phyloP scores from a whole-genome alignment of 1,140 invertebrate genomes.

The Drosophila jambulina region DNA sequence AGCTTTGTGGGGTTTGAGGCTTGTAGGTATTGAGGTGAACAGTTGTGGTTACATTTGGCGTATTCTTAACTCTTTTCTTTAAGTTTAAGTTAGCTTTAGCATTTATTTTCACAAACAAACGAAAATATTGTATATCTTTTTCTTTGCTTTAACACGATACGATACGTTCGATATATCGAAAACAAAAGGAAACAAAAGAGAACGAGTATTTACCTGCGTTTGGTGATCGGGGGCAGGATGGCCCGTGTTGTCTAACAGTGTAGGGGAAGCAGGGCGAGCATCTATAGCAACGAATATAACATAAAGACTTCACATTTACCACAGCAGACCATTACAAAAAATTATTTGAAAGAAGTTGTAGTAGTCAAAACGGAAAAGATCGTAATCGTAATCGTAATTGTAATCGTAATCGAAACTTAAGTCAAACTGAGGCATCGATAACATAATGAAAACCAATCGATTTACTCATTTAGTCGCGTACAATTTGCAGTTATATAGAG shows the following conservation, averaged over 20 bases:
- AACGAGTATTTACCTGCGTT: slow-evolving; percentile 86
- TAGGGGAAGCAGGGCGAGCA: slow-evolving; percentile 86
- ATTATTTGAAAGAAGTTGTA: slow-evolving; percentile 84
- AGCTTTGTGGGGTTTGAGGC: slow-evolving; percentile 52
- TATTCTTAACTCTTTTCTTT: slow-evolving; percentile 70
- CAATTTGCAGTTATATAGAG: slow-evolving; percentile 30
- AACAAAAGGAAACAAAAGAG: slow-evolving; percentile 78
- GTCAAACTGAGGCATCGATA: slow-evolving; percentile 28
- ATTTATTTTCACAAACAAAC: slow-evolving; percentile 60
- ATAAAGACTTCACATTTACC: slow-evolving; percentile 86
- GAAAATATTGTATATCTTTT: slow-evolving; percentile 61
- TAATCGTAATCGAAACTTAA: slow-evolving; percentile 35
- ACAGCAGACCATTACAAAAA: slow-evolving; percentile 86
- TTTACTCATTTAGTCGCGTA: slow-evolving; percentile 63
- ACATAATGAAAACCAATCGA: slow-evolving; percentile 39
- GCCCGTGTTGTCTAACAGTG: slow-evolving; percentile 86
- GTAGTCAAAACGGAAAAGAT: slow-evolving; percentile 62
- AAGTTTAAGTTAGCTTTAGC: slow-evolving; percentile 46
- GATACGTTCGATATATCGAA: slow-evolving; percentile 63
- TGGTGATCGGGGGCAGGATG: slow-evolving; percentile 85
- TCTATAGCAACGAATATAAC: slow-evolving; percentile 88
- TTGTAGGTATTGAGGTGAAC: slow-evolving; percentile 53
- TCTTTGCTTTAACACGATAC: slow-evolving; percentile 40
- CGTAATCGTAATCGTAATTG: slow-evolving; percentile 39
- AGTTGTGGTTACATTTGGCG: slow-evolving; percentile 63